Base-by-base conservation (phyloP, 2,797 vertebrate genomes). In the Hippocampus kuda region DNA sequence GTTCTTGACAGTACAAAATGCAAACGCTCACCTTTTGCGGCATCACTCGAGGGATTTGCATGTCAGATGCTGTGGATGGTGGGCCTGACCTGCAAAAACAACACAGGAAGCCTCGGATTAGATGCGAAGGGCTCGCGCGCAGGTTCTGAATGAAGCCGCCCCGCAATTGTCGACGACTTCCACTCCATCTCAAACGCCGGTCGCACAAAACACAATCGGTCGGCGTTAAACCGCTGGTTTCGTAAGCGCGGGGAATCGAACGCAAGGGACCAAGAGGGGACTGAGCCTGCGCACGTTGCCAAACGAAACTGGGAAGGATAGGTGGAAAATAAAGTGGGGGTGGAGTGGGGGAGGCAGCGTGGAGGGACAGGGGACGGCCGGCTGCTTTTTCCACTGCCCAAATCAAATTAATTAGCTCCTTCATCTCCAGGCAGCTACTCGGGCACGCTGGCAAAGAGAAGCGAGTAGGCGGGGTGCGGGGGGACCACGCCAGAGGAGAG, bases 321-420 rank as follows among this genome's bases (percentile, higher is more conserved):
- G 84, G 84, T 90, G 91, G 91, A 92, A 92, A 92, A 91, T 90
- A 87, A 79, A 86, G 81, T 81, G 90, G 24, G 53, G 10, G 53
- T 90, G 88, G 90, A 42, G 81, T 1, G 49, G 59, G 90, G 90
- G 89, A 89, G 18, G 81, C 59, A 81, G 85, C 38, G 78, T 60
- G 75, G 79, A 76, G 65, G 75, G 64, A 69, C 72, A 63, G 70
- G 72, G 73, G 70, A 44, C 60, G 74, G 80, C 63, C 38, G 82
- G 81, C 80, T 87, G 84, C 74, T 89, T 91, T 91, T 92, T 91
- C 89, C 89, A 90, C 88, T 89, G 89, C 87, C 87, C 90, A 92
- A 92, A 92, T 92, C 90, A 90, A 92, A 91, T 92, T 91, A 91
- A 92, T 92, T 91, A 91, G 91, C 89, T 91, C 88, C 88, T 92